Base-by-base conservation (phyloP, 30 jellyfish, hydroid and myxozoan genomes). In the Hydractinia echinata region DNA sequence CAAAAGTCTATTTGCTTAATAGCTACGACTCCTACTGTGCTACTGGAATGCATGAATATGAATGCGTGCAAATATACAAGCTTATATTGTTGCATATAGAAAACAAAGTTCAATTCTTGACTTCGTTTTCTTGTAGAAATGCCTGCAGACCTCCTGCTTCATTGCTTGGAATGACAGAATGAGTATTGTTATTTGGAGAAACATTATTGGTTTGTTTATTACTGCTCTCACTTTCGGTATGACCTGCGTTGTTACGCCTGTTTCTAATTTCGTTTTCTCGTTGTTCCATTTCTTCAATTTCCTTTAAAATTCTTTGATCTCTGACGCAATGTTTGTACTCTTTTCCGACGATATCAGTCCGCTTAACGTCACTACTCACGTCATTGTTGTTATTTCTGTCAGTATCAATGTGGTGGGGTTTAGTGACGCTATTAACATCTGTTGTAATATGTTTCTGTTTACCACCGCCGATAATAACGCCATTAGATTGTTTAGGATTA, bases 301-400 rank as follows among this genome's bases (percentile, higher is more conserved):
- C 74, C 4, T 64, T 51, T 64, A 64, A 13, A 6, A 64, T 64
- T 64, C 74, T 44, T n/a, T 51, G 74, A 64, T 64, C 74, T 64
- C 39, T 64, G 10, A 64, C 74, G 39, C 74, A 64, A 64, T 64
- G 39, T 64, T 64, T 64, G 74, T 64, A 64, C 39, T 64, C 74
- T 64, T 64, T 64, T 7, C 39, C 39, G 8, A 51, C 19, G 10
- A 51, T n/a, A 13, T 64, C 74, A 6, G 4, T 9, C 9, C 19
- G 10, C 10, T 64, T 64, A 7, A 11, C 69, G 69, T 58, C 19
- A 16, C 69, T 58, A 16, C 19, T 11, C 15, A 13, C 19, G 69
- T 64, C 39, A 51, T 13, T 1, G 74, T 64, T 64, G 74, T 64
- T 64, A 51, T 64, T 64, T 7, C 39, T 64, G 16, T 64, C 74